Conservation (phyloP, 37 sponge, comb jelly and placozoan genomes). For the Geodia barretti region DNA sequence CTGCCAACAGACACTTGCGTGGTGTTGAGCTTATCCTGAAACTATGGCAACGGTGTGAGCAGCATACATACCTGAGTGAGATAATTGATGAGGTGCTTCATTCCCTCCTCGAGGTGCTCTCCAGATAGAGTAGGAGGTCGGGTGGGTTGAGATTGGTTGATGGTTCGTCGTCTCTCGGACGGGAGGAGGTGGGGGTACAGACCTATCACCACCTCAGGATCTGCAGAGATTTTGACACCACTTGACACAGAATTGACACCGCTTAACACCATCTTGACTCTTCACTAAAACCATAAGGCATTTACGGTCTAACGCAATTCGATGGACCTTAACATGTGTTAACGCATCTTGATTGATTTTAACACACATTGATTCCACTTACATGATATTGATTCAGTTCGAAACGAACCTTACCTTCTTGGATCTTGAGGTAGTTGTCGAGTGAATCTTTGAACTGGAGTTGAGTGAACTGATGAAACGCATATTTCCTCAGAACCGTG, state of each 20-base stretch:
- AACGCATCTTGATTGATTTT: too few relatives aligned
- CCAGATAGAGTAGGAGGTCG: constrained; percentile 68
- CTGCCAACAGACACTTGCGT: too few relatives aligned
- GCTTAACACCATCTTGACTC: background rate
- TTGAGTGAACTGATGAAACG: constrained; percentile 77
- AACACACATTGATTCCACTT: too few relatives aligned
- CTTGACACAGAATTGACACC: background rate
- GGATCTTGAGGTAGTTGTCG: constrained; percentile 47
- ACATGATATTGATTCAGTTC: too few relatives aligned
- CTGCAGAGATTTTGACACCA: constrained; percentile 18
- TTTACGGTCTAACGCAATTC: too few relatives aligned
- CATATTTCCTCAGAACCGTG: constrained; percentile 55
- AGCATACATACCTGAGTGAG: constrained; percentile 76
- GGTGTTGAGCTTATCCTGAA: too few relatives aligned
- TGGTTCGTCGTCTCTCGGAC: constrained; percentile 26
- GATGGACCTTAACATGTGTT: too few relatives aligned
- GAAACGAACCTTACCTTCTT: constrained; percentile 65
- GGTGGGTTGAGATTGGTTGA: constrained; percentile 44
- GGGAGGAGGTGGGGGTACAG: constrained; percentile 80
- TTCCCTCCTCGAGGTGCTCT: constrained; percentile 50
- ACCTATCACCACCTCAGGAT: constrained; percentile 71
- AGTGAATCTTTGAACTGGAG: constrained; percentile 72
- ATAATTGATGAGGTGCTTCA: constrained; percentile 58
- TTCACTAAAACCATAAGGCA: too few relatives aligned
- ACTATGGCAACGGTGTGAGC: too few relatives aligned